Conservation (phyloP, 2,888 invertebrate genomes). For the Cordylochernes scorpioides region DNA sequence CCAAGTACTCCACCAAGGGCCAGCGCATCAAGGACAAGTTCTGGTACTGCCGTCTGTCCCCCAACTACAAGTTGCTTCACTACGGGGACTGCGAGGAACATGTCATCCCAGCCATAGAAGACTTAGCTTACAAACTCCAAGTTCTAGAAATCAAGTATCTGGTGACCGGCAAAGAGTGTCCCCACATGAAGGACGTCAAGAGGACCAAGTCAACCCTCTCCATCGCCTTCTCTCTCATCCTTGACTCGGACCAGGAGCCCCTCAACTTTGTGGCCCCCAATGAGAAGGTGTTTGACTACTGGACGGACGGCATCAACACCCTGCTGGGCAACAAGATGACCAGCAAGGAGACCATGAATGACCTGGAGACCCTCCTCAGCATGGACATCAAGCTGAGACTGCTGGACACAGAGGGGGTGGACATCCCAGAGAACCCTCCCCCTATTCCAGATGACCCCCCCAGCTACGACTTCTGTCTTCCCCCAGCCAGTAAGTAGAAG, state of each 20-base stretch:
- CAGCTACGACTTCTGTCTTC: conserved; percentile 38
- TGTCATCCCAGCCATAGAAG: conserved; percentile 49
- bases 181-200: conserved; percentile 57
- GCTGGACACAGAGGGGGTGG: conserved; percentile 76
- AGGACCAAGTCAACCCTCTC: conserved; percentile 54
- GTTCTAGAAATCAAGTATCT: conserved; percentile 67
- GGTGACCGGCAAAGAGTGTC: conserved; percentile 66
- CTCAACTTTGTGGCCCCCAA: conserved; percentile 77
- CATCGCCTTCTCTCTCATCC: conserved; percentile 53
- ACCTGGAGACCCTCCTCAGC: conserved; percentile 64
- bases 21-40: conserved; percentile 70
- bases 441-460: conserved; percentile 70
- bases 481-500: no score
- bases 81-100: conserved; percentile 89
- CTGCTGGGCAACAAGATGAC: conserved; percentile 57
- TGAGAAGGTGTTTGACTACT: conserved; percentile 48
- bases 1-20: conserved; percentile 51
- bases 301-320: conserved; percentile 86
- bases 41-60: conserved; percentile 77
- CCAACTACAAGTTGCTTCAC: conserved; percentile 78
- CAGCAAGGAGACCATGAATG: conserved; percentile 60
- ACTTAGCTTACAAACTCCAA: conserved; percentile 56
- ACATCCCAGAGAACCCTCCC: conserved; percentile 75
- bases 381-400: conserved; percentile 87
- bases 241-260: conserved; percentile 54